Evolutionary conservation across 2,888 invertebrate genomes (phyloP), one percentile per base, ranked within the genome.

Genomic region (Agrochola circellaris): DNA sequence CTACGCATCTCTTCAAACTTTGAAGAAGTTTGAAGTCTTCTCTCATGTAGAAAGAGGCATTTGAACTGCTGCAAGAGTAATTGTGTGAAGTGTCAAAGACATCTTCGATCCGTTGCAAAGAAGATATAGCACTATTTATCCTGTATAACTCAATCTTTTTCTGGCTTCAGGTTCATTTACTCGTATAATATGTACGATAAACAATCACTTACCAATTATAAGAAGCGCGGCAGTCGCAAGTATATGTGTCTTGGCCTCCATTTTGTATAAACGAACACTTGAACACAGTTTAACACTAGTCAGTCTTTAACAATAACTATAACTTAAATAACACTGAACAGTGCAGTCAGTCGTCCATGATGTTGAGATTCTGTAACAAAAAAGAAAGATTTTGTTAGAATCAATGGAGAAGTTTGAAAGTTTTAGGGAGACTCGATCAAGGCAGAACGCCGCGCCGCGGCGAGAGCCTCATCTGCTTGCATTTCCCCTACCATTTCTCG

Each of bases 281-380:
- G 77, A 77, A 79, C 89, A 83, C 86, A 87, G 75, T 81, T 84
- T 76, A 86, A 79, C 90, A 93, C 92, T 91, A 86, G 73, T 87
- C 82, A 89, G 88, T 90, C 82, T 90, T 87, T 75, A 87, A 82
- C 78, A 88, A 89, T 89, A 84, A 82, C 71, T 78, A 79, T 68
- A 75, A 78, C 73, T 79, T 81, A 82, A 81, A 68, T 73, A 64
- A 79, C 83, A 92, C 89, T 87, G 54, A 82, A 60, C 82, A 75
- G 79, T 75, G 73, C 64, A 66, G 38, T 93, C 92, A 95, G 87
- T 92, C 93, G 93, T 93, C 90, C 95, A 95, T 95, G 83, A 83
- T 94, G 92, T 90, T 88, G 84, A 82, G 84, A 85, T 77, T 89
- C 95, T 95, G 95, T 5, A 94, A 95, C 91, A 91, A 94, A 76